A percentile compares a stretch with the other conserved stretches of the same genome.
Evolutionary conservation across 1,140 invertebrate species (phyloP).

Genomic region (Bombus confusus): DNA sequence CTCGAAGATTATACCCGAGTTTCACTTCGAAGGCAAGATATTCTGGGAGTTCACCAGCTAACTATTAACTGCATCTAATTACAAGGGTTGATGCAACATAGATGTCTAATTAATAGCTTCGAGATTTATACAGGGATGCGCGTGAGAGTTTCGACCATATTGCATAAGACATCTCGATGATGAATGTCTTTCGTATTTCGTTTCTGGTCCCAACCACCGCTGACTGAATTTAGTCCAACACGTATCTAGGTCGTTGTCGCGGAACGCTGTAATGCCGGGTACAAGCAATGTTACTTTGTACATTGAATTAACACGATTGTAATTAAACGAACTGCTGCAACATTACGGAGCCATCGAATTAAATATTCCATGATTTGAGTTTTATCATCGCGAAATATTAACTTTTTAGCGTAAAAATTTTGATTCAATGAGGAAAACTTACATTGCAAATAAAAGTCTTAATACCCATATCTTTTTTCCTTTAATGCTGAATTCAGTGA

Average conservation of each 20-base stretch:
- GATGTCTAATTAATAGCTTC: slow-evolving; percentile 81
- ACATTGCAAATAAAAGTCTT: not conserved
- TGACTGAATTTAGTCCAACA: slow-evolving; percentile 11
- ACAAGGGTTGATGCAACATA: slow-evolving; percentile 80
- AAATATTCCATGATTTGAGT: not conserved
- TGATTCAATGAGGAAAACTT: not conserved
- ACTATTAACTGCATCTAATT: slow-evolving; percentile 83
- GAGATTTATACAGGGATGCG: slow-evolving; percentile 81
- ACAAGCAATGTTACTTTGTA: not conserved
- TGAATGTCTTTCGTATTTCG: slow-evolving; percentile 61
- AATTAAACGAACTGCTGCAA: slow-evolving; percentile 8
- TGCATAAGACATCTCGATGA: slow-evolving; percentile 75
- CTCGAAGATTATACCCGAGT: slow-evolving; percentile 75
- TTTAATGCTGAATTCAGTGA: no score
- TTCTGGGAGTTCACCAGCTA: slow-evolving; percentile 65
- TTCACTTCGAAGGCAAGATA: slow-evolving; percentile 77
- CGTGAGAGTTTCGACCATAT: slow-evolving; percentile 76
- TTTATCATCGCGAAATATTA: no score
- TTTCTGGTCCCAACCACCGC: slow-evolving; percentile 19
- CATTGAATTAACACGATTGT: not conserved
- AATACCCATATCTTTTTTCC: not conserved
- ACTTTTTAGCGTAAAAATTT: no score
- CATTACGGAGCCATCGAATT: not conserved
- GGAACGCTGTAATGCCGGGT: not conserved
- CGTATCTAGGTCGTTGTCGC: not conserved